Percentiles rank a stretch among this genome's conserved stretches.
Evolutionary conservation across 2,113 vertebrate genomes (phyloP).

Genomic region (Pantherophis guttatus): DNA sequence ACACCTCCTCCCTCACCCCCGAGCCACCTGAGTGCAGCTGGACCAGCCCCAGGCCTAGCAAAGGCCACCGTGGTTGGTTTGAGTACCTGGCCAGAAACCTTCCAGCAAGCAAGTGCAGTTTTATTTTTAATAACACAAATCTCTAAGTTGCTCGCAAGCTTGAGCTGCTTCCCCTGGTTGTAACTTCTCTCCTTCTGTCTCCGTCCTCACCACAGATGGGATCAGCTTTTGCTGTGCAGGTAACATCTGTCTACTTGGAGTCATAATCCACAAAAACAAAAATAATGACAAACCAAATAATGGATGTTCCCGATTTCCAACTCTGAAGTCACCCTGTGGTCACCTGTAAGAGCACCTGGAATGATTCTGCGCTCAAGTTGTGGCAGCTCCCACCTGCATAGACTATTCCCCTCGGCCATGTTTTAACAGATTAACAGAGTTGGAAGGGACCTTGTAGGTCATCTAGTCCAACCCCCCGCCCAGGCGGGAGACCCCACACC

Average conservation of each 20-base stretch:
- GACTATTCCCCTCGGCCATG: neutral
- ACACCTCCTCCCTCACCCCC: neutral
- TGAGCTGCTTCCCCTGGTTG: neutral
- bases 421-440: too few relatives aligned
- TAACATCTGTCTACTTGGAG: neutral
- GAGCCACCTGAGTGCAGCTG: neutral
- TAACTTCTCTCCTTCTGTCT: neutral
- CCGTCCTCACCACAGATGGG: neutral
- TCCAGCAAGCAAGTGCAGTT: neutral
- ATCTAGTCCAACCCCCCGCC: too few relatives aligned
- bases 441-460: too few relatives aligned
- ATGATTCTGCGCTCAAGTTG: neutral
- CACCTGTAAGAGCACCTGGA: neutral
- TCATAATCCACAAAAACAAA: neutral
- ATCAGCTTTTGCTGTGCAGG: neutral
- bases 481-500: too few relatives aligned
- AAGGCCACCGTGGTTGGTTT: neutral
- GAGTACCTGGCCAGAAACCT: neutral
- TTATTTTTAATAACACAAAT: neutral
- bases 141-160: neutral
- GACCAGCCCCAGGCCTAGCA: neutral
- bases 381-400: neutral
- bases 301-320: neutral
- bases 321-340: neutral
- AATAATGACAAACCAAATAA: neutral